phyloP scores from a whole-genome alignment of 30 jellyfish, hydroid and myxozoan species.

The Hydractinia echinata region DNA sequence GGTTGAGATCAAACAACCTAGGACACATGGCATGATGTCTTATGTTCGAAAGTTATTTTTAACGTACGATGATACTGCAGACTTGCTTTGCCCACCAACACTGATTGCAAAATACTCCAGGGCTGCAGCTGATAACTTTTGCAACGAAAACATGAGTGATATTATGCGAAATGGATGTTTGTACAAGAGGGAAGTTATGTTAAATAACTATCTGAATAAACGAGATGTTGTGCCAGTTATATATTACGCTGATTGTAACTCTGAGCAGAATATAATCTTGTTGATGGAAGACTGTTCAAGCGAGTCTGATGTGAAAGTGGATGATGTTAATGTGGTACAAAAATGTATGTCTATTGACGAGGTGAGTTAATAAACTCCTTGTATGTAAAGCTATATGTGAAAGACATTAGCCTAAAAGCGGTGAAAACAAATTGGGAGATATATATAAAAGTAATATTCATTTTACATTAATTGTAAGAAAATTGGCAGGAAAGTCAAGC shows the following conservation, averaged over 20 bases:
- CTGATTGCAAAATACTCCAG: not conserved
- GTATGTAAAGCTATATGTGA: no score
- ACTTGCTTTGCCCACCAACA: not conserved
- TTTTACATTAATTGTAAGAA: no score
- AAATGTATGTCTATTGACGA: not conserved
- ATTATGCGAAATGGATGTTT: conserved; percentile 12
- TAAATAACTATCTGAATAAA: not conserved
- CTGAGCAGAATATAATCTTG: not conserved
- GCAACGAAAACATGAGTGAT: not conserved
- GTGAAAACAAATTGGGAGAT: no score
- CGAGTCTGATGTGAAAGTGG: conserved; percentile 7
- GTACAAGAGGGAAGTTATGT: conserved; percentile 5
- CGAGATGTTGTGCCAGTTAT: not conserved
- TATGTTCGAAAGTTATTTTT: not conserved
- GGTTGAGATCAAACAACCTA: not conserved
- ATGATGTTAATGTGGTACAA: not conserved
- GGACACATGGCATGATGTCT: conserved; percentile 13
- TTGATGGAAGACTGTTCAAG: conserved; percentile 15
- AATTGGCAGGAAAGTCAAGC: no score
- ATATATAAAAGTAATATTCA: no score
- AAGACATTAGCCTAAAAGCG: no score
- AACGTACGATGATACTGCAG: not conserved
- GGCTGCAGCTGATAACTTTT: not conserved
- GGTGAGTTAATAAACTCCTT: not conserved
- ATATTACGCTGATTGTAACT: not conserved